Evolutionary conservation across 2,113 vertebrate genomes (phyloP), one percentile per base, ranked within the genome.

Genomic region (Equus przewalskii): DNA sequence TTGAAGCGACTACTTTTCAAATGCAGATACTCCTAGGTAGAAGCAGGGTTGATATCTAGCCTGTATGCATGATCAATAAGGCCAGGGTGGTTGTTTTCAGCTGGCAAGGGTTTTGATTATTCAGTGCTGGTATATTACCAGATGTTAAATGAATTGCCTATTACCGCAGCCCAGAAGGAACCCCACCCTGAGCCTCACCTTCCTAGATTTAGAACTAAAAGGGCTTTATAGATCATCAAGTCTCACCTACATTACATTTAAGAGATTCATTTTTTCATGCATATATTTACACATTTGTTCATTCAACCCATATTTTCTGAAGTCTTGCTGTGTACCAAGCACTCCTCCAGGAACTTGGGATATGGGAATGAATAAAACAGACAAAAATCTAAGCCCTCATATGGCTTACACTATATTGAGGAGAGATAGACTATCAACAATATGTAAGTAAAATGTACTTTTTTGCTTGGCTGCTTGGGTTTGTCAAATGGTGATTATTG

Each of bases 131-230:
- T 72, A 64, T 73, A 72, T 89, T 65, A 82, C 16, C 46, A 64
- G 49, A 33, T 64, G 6, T 64, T 64, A 75, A 90, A 64, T 79
- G 33, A 49, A 13, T 10, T 70, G 30, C 18, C 30, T 84, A 33
- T 54, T 46, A 64, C 14, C 33, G 16, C 4, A 79, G 16, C 5
- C 81, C n/a, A 72, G 44, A 93, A 81, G 70, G 22, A 92, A 60
- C 30, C 18, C 30, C 33, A 94, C 7, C 15, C 36, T 72, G 2
- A 86, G 49, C 0, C 2, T 89, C 73, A 89, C 46, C 18, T 21
- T 84, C 46, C 64, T 15, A 93, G 58, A 81, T 80, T 89, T 78
- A 81, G 65, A 91, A 79, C n/a, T 60, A 26, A 97, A 89, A 73
- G 28, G 7, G 2, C 33, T 44, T 64, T 88, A 78, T 78, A 80